Conservation (phyloP, 2,113 vertebrate genomes). For the Pterocles burchelli region DNA sequence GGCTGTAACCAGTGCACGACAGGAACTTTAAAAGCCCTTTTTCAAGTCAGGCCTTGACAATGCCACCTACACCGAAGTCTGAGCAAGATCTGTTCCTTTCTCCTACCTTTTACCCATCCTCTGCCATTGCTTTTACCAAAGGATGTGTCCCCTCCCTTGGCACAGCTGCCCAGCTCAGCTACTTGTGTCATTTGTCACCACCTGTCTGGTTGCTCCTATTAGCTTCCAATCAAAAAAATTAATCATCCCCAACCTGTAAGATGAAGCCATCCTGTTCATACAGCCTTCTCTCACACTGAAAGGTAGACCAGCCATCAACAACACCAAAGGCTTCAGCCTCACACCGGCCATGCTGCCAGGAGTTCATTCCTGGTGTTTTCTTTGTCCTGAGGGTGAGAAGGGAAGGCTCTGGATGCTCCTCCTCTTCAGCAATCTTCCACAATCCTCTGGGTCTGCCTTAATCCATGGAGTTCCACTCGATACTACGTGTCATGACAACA, state of each 20-base stretch:
- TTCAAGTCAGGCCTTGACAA: not conserved
- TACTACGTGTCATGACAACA: fast-evolving
- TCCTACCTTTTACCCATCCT: not conserved
- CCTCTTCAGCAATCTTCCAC: not conserved
- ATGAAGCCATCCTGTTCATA: constrained; percentile 20
- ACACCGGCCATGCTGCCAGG: not conserved
- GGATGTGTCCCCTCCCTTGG: not conserved
- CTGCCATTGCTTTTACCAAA: not conserved
- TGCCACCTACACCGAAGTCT: not conserved
- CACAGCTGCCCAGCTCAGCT: not conserved
- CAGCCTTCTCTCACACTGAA: not conserved
- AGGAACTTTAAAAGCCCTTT: not conserved
- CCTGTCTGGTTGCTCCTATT: not conserved
- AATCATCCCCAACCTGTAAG: constrained; percentile 11
- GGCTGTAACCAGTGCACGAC: not conserved
- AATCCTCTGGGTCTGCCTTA: not conserved
- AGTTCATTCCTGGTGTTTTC: not conserved
- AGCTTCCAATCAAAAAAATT: not conserved
- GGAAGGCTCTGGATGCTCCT: not conserved
- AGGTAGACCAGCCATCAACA: not conserved
- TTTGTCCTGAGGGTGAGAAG: not conserved
- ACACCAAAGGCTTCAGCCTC: not conserved
- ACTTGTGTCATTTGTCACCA: not conserved
- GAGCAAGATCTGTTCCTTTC: not conserved
- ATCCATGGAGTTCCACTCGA: not conserved